Base-by-base conservation (phyloP, 92 coral and sea anemone genomes). In the Palythoa grandiflora region DNA sequence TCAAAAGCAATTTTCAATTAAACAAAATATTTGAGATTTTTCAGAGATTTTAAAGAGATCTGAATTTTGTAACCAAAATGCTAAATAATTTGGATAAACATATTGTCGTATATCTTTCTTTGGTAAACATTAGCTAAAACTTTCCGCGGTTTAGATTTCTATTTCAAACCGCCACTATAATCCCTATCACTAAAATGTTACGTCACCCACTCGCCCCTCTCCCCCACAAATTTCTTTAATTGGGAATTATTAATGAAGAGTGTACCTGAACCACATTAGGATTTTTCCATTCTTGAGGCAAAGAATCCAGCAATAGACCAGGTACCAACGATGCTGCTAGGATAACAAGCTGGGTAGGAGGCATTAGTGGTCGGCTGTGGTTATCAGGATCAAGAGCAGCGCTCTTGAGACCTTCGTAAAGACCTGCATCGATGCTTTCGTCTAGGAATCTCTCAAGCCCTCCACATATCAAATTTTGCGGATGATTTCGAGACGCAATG, bases 271-370 rank as follows among this genome's bases (percentile, higher is more conserved):
- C 75, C 61, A 81, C 9, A 13, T 65, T n/a, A 19, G 65, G 86
- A 81, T 81, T 87, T 19, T 80, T 89, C 99, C 99, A 96, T 68
- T 89, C 93, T 10, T 92, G 87, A 16, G 97, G 98, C 83, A 96
- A 78, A 60, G 94, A 89, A 9, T 90, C 93, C 61, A 72, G 89
- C 48, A 96, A 79, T 36, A 95, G 92, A n/a, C 89, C 91, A 38
- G 98, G 94, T 8, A 95, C 99, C 17, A 96, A 78, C 6, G 91
- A 89, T 9, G 93, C 87, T 11, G 94, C 89, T 10, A 96, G 89
- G 12, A 73, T 81, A 28, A 93, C 94, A 7, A 96, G 92, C 88
- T 96, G 99, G 5, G 97, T 95, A 38, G 93, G 89, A 11, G 93
- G 89, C 36, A 71, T 68, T 6, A 78, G 10, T 38, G 77, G 81